phyloP scores from a whole-genome alignment of 2,113 vertebrate species.

The Formicarius rufipectus region DNA sequence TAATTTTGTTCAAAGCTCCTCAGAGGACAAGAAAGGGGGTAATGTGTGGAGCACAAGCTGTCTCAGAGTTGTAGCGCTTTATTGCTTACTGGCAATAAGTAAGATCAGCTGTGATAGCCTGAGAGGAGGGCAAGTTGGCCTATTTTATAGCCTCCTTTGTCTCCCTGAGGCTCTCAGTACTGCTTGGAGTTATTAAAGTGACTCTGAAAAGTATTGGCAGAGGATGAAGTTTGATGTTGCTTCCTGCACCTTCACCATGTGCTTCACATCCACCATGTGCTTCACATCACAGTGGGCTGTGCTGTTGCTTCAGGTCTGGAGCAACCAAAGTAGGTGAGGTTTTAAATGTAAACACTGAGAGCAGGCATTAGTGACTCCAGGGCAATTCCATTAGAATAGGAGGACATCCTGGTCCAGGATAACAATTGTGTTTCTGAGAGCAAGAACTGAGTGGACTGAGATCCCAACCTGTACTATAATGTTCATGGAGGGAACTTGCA shows the following conservation, averaged over 20 bases:
- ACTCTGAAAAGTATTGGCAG: background rate
- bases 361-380: background rate
- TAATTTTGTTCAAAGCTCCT: slow-evolving; percentile 12
- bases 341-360: background rate
- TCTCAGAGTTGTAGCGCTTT: slow-evolving; percentile 9
- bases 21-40: background rate
- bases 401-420: background rate
- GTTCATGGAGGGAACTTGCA: accelerated
- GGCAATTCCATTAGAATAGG: background rate
- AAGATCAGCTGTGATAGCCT: background rate
- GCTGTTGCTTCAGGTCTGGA: background rate
- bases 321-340: background rate
- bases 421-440: background rate
- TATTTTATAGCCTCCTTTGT: background rate
- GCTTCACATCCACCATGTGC: background rate
- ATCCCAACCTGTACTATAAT: background rate
- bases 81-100: background rate
- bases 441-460: background rate
- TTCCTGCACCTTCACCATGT: background rate
- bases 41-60: background rate
- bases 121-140: background rate
- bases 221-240: background rate
- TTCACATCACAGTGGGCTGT: background rate
- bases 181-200: background rate
- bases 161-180: background rate